phyloP scores from a whole-genome alignment of 2,888 invertebrate species.

The Sphaerophoria rueppellii region DNA sequence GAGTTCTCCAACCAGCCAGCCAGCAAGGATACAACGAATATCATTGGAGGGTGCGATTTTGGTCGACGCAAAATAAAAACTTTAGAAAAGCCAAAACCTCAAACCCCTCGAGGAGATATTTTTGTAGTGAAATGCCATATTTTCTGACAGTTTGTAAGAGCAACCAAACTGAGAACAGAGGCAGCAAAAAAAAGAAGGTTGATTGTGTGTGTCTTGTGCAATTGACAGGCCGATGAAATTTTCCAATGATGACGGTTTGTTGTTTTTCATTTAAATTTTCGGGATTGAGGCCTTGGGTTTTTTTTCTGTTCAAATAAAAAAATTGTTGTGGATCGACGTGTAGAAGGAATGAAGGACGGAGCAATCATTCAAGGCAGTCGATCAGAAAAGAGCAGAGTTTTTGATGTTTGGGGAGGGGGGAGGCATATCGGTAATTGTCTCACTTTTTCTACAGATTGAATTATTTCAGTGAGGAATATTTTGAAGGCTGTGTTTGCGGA shows the following conservation, averaged over 20 bases:
- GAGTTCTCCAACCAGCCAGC: constrained; percentile 16
- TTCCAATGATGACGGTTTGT: constrained; percentile 23
- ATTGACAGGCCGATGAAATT: constrained; percentile 36
- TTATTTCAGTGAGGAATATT: too few relatives aligned
- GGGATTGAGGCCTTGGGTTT: constrained; percentile 3
- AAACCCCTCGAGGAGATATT: constrained; percentile 16
- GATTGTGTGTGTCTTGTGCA: constrained; percentile 22
- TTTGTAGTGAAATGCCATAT: constrained; percentile 31
- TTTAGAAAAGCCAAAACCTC: neutral
- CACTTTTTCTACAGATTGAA: too few relatives aligned
- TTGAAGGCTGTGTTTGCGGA: too few relatives aligned
- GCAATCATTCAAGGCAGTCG: too few relatives aligned
- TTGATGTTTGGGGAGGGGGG: too few relatives aligned
- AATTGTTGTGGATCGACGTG: too few relatives aligned
- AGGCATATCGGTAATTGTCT: too few relatives aligned
- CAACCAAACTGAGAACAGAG: neutral
- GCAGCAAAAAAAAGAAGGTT: neutral
- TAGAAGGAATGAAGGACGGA: too few relatives aligned
- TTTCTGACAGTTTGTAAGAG: constrained; percentile 41
- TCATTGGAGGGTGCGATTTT: constrained; percentile 40
- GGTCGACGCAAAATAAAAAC: neutral
- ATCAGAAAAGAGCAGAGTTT: too few relatives aligned
- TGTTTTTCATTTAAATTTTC: constrained; percentile 39
- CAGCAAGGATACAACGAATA: neutral
- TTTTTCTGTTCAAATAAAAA: neutral